Evolutionary conservation across 2,113 vertebrate species (phyloP), one percentile per base, ranked within the genome.

Genomic region (Ellobius talpinus): DNA sequence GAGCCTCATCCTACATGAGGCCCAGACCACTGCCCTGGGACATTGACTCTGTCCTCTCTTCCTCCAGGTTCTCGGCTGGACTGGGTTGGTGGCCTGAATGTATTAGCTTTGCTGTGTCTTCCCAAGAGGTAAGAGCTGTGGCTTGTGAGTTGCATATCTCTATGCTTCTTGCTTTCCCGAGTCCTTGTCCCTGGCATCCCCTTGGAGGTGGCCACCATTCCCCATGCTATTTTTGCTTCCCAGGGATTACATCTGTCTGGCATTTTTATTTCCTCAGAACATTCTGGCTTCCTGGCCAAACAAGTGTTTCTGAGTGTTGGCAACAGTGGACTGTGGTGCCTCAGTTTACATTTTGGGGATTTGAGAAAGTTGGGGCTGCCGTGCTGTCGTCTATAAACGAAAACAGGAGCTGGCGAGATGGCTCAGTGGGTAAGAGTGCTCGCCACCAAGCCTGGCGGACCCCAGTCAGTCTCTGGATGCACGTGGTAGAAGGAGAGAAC

Each of bases 21-120:
- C 12, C 2, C 88, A 58, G 52, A 52, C 0, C 8, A n/a, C 1
- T 74, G 39, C 58, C 16, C 70, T 3, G 2, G 72, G 26, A 52
- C 21, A 29, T 58, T 96, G 92, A 97, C 65, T 9, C 70, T 66
- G 4, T 68, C 74, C 31, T 68, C 47, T 79, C 84, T 97, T 73
- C 96, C 66, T 65, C 39, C 70, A 98, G 98, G 98, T 98, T 97
- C 97, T 98, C 97, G 16, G 76, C 97, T 98, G 98, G 97, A 97
- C 97, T 45, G 45, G 97, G 97, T 97, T 98, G 98, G 97, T 95
- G 97, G 98, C 97, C 97, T 98, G 97, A 98, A 98, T 98, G 98
- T 98, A 96, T 97, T 98, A 98, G 90, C 90, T 97, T 97, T 31
- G 82, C 97, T 96, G 91, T 14, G 93, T 98, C 97, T 98, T 66